A percentile compares a stretch with the other conserved stretches of the same genome.
phyloP scores from a whole-genome alignment of 2,797 vertebrate genomes.

The Crenuchus spilurus region DNA sequence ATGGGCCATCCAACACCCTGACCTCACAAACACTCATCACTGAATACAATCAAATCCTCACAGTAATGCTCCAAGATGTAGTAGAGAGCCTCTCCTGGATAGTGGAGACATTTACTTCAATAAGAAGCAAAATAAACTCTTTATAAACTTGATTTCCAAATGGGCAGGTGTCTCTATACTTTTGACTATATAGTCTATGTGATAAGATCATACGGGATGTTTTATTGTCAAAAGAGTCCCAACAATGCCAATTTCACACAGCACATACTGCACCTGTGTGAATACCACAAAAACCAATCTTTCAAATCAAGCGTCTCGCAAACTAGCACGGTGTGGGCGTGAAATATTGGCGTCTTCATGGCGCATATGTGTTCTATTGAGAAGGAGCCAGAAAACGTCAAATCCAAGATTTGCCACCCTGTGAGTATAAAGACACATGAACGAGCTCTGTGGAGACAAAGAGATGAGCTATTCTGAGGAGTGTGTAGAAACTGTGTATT shows the following conservation, averaged over 20 bases:
- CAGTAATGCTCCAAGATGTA: too few species aligned
- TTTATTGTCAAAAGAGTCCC: conserved; percentile 14
- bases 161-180: too few species aligned
- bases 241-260: conserved; percentile 37
- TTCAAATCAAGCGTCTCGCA: conserved; percentile 47
- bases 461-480: conserved; percentile 49
- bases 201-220: not conserved
- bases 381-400: conserved; percentile 40
- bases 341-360: conserved; percentile 48
- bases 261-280: conserved; percentile 24
- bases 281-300: conserved; percentile 31
- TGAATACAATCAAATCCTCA: too few species aligned
- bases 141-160: too few species aligned
- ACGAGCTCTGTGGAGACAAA: conserved; percentile 40
- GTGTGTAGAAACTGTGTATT: not conserved
- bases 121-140: too few species aligned
- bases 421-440: conserved; percentile 51
- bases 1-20: too few species aligned
- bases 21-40: too few species aligned
- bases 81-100: too few species aligned
- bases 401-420: conserved; percentile 40
- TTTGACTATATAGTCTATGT: not conserved
- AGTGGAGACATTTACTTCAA: too few species aligned
- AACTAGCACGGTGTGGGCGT: conserved; percentile 49
- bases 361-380: conserved; percentile 55